Conservation (phyloP, 1,140 invertebrate species). For the Pteromalus puparum region DNA sequence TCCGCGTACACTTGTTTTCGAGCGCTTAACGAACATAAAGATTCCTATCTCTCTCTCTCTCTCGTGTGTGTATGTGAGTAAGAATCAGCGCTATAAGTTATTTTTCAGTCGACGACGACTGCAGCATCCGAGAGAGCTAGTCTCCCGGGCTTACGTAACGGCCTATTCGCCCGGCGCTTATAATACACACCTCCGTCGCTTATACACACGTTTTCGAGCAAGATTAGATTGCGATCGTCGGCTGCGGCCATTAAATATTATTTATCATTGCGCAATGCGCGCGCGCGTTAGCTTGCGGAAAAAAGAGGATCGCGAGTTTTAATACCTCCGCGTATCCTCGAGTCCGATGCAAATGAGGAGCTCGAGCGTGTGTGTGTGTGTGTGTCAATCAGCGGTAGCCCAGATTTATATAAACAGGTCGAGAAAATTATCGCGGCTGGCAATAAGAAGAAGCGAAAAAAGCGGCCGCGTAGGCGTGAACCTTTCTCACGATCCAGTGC, state of each 20-base stretch:
- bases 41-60: not conserved
- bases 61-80: not conserved
- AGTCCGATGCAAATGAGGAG: conserved; percentile 24
- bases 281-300: too few species aligned
- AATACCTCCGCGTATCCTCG: not conserved
- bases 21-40: conserved; percentile 35
- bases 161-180: not conserved
- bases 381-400: conserved; percentile 36
- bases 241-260: conserved; percentile 31
- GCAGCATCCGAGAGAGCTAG: not conserved
- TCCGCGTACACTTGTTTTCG: conserved; percentile 37
- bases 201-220: not conserved
- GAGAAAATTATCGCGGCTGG: conserved; percentile 29
- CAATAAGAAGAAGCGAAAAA: not conserved
- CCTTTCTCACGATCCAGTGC: conserved; percentile 61
- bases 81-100: not conserved
- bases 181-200: not conserved
- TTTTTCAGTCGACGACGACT: conserved; percentile 4
- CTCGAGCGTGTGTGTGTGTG: not conserved
- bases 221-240: conserved; percentile 34
- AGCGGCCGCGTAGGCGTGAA: conserved; percentile 58
- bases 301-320: not conserved
- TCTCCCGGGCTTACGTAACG: not conserved
- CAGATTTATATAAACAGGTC: conserved; percentile 15
- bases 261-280: conserved; percentile 26